Evolutionary conservation across 2,113 vertebrate species (phyloP).

Genomic region (Pycnonotus jocosus): DNA sequence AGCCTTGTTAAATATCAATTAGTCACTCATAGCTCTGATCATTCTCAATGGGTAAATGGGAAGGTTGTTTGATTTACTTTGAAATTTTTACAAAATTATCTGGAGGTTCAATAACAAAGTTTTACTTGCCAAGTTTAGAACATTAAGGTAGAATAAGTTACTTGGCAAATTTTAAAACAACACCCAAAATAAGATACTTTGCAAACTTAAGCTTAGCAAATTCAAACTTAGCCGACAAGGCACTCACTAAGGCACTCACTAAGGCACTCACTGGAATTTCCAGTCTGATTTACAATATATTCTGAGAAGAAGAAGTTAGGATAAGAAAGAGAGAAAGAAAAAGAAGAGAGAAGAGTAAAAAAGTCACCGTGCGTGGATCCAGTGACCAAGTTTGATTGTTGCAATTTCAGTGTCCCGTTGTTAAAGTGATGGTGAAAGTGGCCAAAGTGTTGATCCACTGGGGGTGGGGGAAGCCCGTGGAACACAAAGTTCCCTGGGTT

Average conservation of each 20-base stretch:
- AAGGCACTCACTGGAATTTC: neutral
- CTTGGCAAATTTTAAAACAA: neutral
- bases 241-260: neutral
- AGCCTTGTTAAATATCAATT: neutral
- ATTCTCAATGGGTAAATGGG: neutral
- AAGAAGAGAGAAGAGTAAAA: neutral
- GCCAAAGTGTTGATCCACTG: accelerated
- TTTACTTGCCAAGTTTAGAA: neutral
- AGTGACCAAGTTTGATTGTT: neutral
- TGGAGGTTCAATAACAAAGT: neutral
- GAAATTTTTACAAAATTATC: neutral
- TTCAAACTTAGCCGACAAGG: neutral
- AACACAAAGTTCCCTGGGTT: neutral
- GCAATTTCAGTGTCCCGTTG: neutral
- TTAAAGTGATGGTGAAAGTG: neutral
- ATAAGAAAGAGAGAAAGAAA: neutral
- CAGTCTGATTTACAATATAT: neutral
- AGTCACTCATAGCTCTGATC: neutral
- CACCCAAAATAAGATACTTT: neutral
- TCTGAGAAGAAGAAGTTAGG: neutral
- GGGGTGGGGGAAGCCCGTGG: neutral
- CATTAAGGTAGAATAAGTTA: neutral
- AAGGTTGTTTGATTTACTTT: neutral
- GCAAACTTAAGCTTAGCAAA: neutral
- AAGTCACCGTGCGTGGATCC: too few relatives aligned